phyloP scores from a whole-genome alignment of 2,888 invertebrate species.

The Metacarcinus magister region DNA sequence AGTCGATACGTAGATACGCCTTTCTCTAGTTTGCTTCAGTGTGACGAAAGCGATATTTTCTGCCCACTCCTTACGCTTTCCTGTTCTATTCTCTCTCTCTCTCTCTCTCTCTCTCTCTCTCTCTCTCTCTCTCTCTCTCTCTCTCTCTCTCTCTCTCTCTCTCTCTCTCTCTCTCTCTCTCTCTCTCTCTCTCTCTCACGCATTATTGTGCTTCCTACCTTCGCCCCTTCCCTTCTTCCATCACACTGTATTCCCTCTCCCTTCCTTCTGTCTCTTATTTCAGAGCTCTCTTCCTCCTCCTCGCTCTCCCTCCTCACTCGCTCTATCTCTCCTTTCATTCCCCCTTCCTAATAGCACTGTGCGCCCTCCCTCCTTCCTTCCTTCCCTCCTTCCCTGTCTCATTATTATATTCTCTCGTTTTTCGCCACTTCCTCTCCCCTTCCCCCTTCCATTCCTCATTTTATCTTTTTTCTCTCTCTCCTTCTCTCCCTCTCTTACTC shows the following conservation, averaged over 20 bases:
- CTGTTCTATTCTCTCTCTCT: neutral
- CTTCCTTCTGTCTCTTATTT: conserved; percentile 29
- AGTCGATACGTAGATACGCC: neutral
- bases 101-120: neutral
- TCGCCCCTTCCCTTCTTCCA: conserved; percentile 26
- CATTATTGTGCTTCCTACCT: neutral
- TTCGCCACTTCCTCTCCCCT: neutral
- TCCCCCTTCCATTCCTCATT: conserved; percentile 28
- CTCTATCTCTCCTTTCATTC: conserved; percentile 41
- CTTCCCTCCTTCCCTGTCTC: conserved; percentile 45
- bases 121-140: conserved; percentile 4
- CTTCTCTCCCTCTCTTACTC: neutral
- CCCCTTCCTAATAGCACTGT: conserved; percentile 21
- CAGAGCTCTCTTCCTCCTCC: neutral
- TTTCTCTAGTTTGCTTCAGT: neutral
- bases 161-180: conserved; percentile 29
- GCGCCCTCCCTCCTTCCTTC: conserved; percentile 33
- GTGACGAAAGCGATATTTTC: neutral
- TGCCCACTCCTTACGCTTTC: neutral
- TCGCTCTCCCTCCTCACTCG: conserved; percentile 26
- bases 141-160: conserved; percentile 29
- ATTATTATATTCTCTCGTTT: neutral
- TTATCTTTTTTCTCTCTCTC: neutral
- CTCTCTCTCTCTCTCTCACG: conserved; percentile 17
- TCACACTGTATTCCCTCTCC: conserved; percentile 3